phyloP scores from a whole-genome alignment of 2,797 vertebrate genomes.

The Oreortyx pictus region DNA sequence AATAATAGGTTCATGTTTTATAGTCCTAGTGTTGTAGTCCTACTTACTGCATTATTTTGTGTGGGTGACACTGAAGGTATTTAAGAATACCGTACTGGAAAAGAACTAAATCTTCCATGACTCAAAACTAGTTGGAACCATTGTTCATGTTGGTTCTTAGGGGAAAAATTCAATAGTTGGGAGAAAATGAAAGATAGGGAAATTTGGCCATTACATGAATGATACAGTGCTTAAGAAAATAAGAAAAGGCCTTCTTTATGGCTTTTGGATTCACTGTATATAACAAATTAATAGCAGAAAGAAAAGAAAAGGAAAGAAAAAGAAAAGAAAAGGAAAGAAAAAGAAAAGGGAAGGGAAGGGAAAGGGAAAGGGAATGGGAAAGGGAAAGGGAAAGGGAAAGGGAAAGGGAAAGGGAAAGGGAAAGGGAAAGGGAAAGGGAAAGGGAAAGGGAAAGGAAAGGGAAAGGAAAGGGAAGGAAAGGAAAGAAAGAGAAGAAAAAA shows the following conservation, averaged over 20 bases:
- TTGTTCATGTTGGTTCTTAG: background rate
- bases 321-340: too few species aligned
- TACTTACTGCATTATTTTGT: background rate
- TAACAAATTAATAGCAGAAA: background rate
- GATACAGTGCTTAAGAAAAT: background rate
- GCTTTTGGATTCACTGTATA: background rate
- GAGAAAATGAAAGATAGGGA: background rate
- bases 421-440: too few species aligned
- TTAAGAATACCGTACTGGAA: background rate
- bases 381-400: too few species aligned
- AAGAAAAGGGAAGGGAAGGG: too few species aligned
- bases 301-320: rapidly evolving
- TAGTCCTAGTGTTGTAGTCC: background rate
- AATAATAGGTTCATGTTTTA: background rate
- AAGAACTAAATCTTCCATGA: background rate
- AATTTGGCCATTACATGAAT: background rate
- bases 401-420: too few species aligned
- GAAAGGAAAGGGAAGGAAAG: too few species aligned
- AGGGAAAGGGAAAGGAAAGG: too few species aligned
- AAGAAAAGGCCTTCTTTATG: background rate
- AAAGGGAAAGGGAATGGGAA: too few species aligned
- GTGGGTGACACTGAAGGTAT: background rate
- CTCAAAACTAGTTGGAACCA: background rate
- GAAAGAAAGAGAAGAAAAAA: too few species aligned
- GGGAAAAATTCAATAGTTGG: background rate